Conservation (phyloP, 2,888 invertebrate species). For the Capitulum mitella region DNA sequence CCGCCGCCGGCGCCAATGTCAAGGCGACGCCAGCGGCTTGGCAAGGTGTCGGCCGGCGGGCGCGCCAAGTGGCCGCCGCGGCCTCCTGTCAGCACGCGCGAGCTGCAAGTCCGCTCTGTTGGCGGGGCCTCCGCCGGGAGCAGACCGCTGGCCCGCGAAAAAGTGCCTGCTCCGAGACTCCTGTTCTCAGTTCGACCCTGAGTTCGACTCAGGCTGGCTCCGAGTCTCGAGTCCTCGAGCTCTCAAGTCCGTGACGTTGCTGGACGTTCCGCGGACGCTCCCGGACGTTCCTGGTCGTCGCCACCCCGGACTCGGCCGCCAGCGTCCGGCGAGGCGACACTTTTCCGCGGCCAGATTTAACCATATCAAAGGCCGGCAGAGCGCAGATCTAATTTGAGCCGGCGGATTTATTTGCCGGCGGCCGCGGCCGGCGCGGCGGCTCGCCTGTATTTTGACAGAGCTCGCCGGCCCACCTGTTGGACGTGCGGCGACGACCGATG, state of each 20-base stretch:
- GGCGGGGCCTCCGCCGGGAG: no score
- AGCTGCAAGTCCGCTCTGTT: no score
- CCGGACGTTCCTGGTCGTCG: no score
- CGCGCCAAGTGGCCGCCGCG: no score
- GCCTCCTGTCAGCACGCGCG: no score
- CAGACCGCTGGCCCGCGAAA: no score
- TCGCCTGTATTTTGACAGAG: neutral
- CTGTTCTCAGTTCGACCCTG: no score
- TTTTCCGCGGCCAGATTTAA: neutral
- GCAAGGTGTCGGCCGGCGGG: neutral
- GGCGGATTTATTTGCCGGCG: neutral
- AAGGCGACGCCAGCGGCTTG: neutral
- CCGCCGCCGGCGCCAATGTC: neutral
- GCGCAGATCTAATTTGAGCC: neutral
- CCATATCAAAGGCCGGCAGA: neutral
- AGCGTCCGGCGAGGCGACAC: neutral
- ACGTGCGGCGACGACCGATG: neutral
- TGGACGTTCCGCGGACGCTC: neutral
- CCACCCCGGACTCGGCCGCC: no score
- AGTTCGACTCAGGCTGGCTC: no score
- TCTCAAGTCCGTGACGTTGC: no score
- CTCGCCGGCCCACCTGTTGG: neutral
- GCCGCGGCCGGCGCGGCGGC: neutral
- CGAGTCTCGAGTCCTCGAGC: no score
- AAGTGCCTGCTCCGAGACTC: no score